Evolutionary conservation across 1,140 invertebrate species (phyloP).

Genomic region (Brachionus plicatilis): DNA sequence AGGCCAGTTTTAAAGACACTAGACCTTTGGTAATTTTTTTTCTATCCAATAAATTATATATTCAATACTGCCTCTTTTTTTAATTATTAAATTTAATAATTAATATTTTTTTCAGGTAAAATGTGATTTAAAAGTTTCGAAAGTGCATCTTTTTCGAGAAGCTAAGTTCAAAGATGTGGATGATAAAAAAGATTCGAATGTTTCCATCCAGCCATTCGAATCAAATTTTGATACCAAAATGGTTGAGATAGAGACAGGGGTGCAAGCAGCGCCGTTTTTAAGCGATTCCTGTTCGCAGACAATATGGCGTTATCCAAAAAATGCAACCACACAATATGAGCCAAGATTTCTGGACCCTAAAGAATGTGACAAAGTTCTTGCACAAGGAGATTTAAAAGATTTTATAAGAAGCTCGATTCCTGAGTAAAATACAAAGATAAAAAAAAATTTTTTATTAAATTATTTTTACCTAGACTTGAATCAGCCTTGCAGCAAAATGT

Average conservation of each 20-base stretch:
- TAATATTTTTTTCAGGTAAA: background rate
- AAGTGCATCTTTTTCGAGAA: background rate
- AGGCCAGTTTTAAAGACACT: slow-evolving; percentile 47
- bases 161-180: slow-evolving; percentile 21
- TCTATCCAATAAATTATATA: background rate
- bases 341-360: slow-evolving; percentile 48
- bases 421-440: background rate
- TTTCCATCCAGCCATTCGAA: slow-evolving; percentile 44
- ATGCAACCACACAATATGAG: slow-evolving; percentile 52
- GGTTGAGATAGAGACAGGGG: slow-evolving; percentile 49
- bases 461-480: slow-evolving; percentile 47
- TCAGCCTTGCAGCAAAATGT: slow-evolving; percentile 55
- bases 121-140: background rate
- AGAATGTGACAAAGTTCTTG: slow-evolving; percentile 46
- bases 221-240: slow-evolving; percentile 50
- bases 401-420: slow-evolving; percentile 45
- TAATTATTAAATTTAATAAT: background rate
- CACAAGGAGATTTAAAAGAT: slow-evolving; percentile 44
- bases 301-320: slow-evolving; percentile 53
- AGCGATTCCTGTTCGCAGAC: slow-evolving; percentile 48
- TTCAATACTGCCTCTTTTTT: background rate
- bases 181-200: slow-evolving; percentile 19
- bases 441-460: background rate
- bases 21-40: slow-evolving; percentile 45
- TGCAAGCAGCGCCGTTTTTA: slow-evolving; percentile 52